phyloP scores from a whole-genome alignment of 2,113 vertebrate genomes.

The Carassius gibelio region DNA sequence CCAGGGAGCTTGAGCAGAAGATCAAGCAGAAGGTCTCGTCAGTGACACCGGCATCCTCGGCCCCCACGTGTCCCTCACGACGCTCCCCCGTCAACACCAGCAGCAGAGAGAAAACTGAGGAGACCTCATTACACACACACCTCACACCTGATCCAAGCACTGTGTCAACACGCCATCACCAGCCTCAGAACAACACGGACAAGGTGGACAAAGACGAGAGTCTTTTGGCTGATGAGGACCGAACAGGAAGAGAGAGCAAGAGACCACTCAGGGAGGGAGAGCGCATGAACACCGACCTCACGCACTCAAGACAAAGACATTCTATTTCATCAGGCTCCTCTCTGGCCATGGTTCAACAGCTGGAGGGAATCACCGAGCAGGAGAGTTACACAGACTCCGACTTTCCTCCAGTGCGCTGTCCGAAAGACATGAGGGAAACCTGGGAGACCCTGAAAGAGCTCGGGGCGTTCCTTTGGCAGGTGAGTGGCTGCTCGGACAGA shows the following conservation, averaged over 20 bases:
- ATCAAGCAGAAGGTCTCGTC: slow-evolving; percentile 74
- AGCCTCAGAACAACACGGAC: slow-evolving; percentile 42
- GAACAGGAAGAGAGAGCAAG: slow-evolving; percentile 30
- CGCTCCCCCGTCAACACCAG: slow-evolving; percentile 44
- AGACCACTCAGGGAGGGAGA: slow-evolving; percentile 55
- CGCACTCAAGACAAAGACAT: slow-evolving; percentile 49
- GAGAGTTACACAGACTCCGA: slow-evolving; percentile 47
- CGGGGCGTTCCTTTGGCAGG: slow-evolving; percentile 72
- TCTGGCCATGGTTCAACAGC: slow-evolving; percentile 56
- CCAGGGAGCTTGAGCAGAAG: slow-evolving; percentile 87
- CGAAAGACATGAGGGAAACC: slow-evolving; percentile 70
- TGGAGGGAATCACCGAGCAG: slow-evolving; percentile 70
- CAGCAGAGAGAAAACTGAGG: slow-evolving; percentile 47
- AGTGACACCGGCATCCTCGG: slow-evolving; percentile 16
- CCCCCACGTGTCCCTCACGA: not conserved
- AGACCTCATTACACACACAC: slow-evolving; percentile 44
- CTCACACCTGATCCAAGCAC: slow-evolving; percentile 55
- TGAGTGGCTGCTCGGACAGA: slow-evolving; percentile 77
- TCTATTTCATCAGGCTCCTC: slow-evolving; percentile 43
- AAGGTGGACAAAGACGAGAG: slow-evolving; percentile 12
- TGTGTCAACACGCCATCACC: slow-evolving; percentile 54
- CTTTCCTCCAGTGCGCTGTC: slow-evolving; percentile 5
- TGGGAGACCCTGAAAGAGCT: slow-evolving; percentile 74
- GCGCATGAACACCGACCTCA: slow-evolving; percentile 32
- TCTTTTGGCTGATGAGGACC: slow-evolving; percentile 9